Evolutionary conservation across 1,140 invertebrate genomes (phyloP).

Genomic region (Schlechtendalia chinensis): DNA sequence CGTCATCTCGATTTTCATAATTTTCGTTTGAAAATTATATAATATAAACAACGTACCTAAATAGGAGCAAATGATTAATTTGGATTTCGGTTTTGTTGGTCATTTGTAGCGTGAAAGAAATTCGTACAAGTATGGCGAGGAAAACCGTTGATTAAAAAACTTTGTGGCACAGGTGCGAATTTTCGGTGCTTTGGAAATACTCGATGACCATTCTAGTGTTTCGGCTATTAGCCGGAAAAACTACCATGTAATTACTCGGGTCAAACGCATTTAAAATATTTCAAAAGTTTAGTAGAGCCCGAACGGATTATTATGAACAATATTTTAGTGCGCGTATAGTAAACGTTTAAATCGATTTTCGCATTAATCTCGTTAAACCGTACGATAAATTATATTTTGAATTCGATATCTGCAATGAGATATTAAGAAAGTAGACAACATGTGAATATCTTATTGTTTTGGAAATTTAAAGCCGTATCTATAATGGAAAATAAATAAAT

Average conservation of each 20-base stretch:
- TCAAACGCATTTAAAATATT: conserved; percentile 27
- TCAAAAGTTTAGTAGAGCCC: not conserved
- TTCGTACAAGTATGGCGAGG: not conserved
- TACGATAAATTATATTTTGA: no score
- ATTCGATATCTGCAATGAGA: no score
- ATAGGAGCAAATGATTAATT: no score
- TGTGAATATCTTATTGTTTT: no score
- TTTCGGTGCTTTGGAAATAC: conserved; percentile 6
- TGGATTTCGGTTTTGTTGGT: not conserved
- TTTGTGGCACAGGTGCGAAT: conserved; percentile 23
- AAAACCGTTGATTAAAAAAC: conserved; percentile 27
- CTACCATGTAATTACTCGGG: conserved; percentile 35
- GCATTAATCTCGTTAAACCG: not conserved
- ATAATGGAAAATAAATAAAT: no score
- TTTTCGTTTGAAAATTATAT: no score
- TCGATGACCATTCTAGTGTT: conserved; percentile 8
- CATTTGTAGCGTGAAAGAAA: not conserved
- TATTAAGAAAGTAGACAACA: no score
- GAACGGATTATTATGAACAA: conserved; percentile 13
- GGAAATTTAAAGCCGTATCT: no score
- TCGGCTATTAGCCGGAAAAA: conserved; percentile 34
- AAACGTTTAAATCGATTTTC: conserved; percentile 15
- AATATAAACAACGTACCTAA: no score
- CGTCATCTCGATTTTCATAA: no score
- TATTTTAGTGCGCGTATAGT: conserved; percentile 1